Base-by-base conservation (phyloP, 2,888 invertebrate genomes). In the Cheilosia scutellata region DNA sequence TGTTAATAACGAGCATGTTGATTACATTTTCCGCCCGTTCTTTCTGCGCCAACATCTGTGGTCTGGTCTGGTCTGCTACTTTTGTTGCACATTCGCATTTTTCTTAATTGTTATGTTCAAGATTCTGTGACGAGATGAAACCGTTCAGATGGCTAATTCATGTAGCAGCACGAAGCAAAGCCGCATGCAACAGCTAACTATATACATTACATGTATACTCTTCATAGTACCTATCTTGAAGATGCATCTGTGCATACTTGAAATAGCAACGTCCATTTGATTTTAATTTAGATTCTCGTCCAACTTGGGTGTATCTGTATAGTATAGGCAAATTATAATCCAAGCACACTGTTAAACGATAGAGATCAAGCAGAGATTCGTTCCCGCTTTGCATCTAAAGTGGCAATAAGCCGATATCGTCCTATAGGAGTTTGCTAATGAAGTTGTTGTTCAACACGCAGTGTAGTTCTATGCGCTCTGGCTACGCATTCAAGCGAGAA, bases 41-140 rank as follows among this genome's bases (percentile, higher is more conserved):
- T 37, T 37, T n/a, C 20, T n/a, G 31, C 31, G 5, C n/a, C 42
- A 20, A 20, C 42, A 29, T 44, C 7, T 58, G 29, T 55, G 31
- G 40, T 31, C 9, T 27, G 51, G 27, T 53, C 47, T 31, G 42
- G 13, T 40, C 25, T 49, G 27, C 40, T n/a, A 25, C 65, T 65
- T 65, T 51, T 49, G 40, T 53, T 53, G 66, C 29, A 53, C 40
- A 53, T 66, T 66, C 65, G 16, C 40, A 40, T 40, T 66, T 40
- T 40, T 53, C 40, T 66, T 68, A 75, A 84, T 75, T 70, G 51
- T 57, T 51, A 31, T 75, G 74, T 53, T 79, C 65, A 75, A 65
- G 79, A 84, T 65, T 79, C 63, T 79, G 65, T 79, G 75, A 84
- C 75, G 75, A 70, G 74, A 74, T 70, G 53, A 68, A 66, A 47